Conservation (phyloP, 2,888 invertebrate species). For the Leucophenga maculata region DNA sequence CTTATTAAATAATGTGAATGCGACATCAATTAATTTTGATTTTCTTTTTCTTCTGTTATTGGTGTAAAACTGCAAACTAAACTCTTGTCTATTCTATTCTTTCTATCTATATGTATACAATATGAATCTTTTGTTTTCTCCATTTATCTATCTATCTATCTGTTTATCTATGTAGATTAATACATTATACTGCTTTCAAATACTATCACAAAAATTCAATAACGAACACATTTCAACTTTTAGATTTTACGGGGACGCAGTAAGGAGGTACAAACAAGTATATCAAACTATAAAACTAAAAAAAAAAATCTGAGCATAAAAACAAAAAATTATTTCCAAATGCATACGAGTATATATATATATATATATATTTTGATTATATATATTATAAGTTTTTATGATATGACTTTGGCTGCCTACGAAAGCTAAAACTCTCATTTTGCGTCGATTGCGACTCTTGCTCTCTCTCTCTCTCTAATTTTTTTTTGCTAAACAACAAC, state of each 20-base stretch:
- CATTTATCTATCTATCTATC: not conserved
- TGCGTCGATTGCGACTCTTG: too few species aligned
- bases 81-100: not conserved
- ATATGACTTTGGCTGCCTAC: not conserved
- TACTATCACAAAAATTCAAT: constrained; percentile 54
- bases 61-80: too few species aligned
- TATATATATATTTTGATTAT: constrained; percentile 8
- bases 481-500: too few species aligned
- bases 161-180: constrained; percentile 2
- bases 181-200: constrained; percentile 10
- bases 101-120: not conserved
- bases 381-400: not conserved
- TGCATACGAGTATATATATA: constrained; percentile 47
- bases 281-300: constrained; percentile 47
- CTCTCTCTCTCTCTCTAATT: too few species aligned
- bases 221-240: constrained; percentile 62
- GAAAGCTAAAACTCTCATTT: too few species aligned
- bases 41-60: too few species aligned
- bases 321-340: constrained; percentile 32
- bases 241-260: constrained; percentile 73
- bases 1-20: too few species aligned
- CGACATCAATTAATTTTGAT: not conserved
- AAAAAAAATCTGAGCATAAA: constrained; percentile 26
- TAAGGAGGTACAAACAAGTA: constrained; percentile 72
- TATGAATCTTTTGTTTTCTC: not conserved